Evolutionary conservation across 1,140 invertebrate species (phyloP).

Genomic region (Pseudomyrmex pallidus): DNA sequence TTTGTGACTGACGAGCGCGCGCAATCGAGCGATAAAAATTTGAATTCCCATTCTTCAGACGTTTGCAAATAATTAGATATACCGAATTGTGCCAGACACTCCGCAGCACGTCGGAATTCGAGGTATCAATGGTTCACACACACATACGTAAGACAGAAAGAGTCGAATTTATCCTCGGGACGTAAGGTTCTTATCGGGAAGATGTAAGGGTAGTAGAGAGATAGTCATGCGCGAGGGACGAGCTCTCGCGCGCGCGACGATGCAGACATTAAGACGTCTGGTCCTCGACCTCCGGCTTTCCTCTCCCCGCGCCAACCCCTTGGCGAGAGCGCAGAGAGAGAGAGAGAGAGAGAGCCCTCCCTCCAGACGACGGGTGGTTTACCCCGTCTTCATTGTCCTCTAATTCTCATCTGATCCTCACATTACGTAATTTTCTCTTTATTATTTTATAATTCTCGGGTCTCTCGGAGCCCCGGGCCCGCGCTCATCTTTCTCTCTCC

Average conservation of each 20-base stretch:
- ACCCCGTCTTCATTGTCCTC: constrained; percentile 76
- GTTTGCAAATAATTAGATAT: constrained; percentile 44
- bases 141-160: neutral
- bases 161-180: constrained; percentile 63
- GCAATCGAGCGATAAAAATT: constrained; percentile 30
- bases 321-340: constrained; percentile 33
- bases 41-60: constrained; percentile 41
- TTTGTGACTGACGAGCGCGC: neutral
- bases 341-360: neutral
- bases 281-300: constrained; percentile 79
- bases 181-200: constrained; percentile 69
- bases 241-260: constrained; percentile 68
- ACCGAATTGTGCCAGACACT: constrained; percentile 35
- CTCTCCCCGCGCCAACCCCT: constrained; percentile 25
- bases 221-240: constrained; percentile 73
- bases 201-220: constrained; percentile 60
- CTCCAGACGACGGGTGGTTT: constrained; percentile 69
- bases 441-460: constrained; percentile 80
- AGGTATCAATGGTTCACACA: constrained; percentile 31
- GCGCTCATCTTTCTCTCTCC: constrained; percentile 29
- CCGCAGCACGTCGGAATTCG: constrained; percentile 7
- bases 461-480: constrained; percentile 45
- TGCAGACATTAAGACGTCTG: constrained; percentile 83
- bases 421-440: constrained; percentile 82
- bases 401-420: constrained; percentile 79